Evolutionary conservation across 1,140 invertebrate genomes (phyloP).

Genomic region (Nylanderia fulva): DNA sequence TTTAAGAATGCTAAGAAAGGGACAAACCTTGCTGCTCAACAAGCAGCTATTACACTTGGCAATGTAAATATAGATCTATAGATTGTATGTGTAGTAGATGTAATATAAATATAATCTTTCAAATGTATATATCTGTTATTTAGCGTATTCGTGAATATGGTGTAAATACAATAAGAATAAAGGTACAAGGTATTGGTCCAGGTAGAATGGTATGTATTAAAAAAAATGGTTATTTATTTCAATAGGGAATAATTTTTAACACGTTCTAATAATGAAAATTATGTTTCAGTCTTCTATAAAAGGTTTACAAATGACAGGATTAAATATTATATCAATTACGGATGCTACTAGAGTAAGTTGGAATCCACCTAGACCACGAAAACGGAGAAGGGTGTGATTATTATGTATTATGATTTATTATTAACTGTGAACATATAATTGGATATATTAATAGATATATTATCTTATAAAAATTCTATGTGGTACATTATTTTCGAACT

Average conservation of each 20-base stretch:
- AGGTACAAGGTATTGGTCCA: constrained; percentile 93
- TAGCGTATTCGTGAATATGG: constrained; percentile 92
- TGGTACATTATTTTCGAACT: neutral
- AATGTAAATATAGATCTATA: constrained; percentile 86
- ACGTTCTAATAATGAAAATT: constrained; percentile 21
- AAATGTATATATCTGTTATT: constrained; percentile 75
- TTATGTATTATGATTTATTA: constrained; percentile 29
- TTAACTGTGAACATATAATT: constrained; percentile 23
- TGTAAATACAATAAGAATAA: constrained; percentile 90
- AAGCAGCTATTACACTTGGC: constrained; percentile 93
- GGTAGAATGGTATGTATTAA: constrained; percentile 92
- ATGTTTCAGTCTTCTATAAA: constrained; percentile 93
- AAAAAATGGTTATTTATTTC: neutral
- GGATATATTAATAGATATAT: constrained; percentile 27
- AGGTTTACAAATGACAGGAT: constrained; percentile 95
- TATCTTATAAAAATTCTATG: neutral
- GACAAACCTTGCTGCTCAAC: constrained; percentile 98
- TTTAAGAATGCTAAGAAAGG: constrained; percentile 98
- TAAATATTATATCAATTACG: constrained; percentile 96
- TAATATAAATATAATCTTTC: neutral
- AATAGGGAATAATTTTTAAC: neutral
- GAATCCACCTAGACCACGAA: constrained; percentile 91
- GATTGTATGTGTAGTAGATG: neutral
- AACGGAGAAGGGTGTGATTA: constrained; percentile 90
- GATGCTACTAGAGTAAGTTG: constrained; percentile 94